Evolutionary conservation across 1,140 invertebrate genomes (phyloP).

Genomic region (Scaptomyza montana): DNA sequence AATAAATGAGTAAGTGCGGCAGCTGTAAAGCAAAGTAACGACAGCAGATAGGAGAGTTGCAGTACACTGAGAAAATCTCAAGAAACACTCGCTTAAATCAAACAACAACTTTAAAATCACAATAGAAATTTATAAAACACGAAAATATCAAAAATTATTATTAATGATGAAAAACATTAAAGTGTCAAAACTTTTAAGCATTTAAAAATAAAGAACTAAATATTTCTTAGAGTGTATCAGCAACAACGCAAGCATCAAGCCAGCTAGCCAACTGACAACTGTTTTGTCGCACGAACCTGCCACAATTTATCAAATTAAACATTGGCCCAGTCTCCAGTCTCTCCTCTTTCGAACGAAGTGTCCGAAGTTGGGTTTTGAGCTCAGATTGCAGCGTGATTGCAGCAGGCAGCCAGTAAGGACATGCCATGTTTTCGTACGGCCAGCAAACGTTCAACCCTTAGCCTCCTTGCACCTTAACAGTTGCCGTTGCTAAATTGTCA

Average conservation of each 20-base stretch:
- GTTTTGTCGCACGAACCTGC: slow-evolving; percentile 72
- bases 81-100: no score
- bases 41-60: neutral
- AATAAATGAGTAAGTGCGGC: slow-evolving; percentile 67
- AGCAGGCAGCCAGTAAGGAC: slow-evolving; percentile 9
- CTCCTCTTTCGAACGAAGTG: neutral
- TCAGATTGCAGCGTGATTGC: slow-evolving; percentile 55
- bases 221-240: neutral
- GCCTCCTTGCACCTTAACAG: neutral
- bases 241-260: neutral
- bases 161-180: no score
- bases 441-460: slow-evolving; percentile 8
- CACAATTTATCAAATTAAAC: slow-evolving; percentile 80
- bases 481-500: slow-evolving; percentile 35
- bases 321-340: slow-evolving; percentile 28
- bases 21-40: slow-evolving; percentile 15
- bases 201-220: neutral
- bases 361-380: slow-evolving; percentile 38
- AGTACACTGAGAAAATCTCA: neutral
- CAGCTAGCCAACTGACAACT: slow-evolving; percentile 63
- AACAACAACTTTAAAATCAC: no score
- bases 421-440: slow-evolving; percentile 31
- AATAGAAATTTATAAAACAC: no score
- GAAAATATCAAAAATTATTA: no score
- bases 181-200: no score